These are phyloP conservation scores for Allygus modestus DNA, from an alignment of 2,888 invertebrate genomes.

Conservation along the genomic window DNA sequence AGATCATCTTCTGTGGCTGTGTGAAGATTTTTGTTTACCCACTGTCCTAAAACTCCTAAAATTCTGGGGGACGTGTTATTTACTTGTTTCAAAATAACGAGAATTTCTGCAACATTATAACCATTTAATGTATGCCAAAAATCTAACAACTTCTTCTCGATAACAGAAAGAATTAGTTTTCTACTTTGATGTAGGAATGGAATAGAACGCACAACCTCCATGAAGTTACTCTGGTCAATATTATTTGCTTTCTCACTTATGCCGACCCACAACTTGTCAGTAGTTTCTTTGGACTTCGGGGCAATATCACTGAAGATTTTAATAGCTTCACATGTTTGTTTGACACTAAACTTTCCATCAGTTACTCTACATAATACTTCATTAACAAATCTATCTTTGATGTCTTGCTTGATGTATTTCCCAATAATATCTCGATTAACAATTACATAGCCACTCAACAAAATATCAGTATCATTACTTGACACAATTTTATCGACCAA, in stretches of 20 bases:
- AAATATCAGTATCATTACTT: constrained; percentile 73
- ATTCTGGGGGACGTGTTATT: constrained; percentile 71
- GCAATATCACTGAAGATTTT: constrained; percentile 77
- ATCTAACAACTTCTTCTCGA: constrained; percentile 79
- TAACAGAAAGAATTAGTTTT: constrained; percentile 77
- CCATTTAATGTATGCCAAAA: constrained; percentile 79
- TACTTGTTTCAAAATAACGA: constrained; percentile 68
- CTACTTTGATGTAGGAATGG: constrained; percentile 80
- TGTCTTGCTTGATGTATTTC: constrained; percentile 72
- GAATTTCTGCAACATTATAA: constrained; percentile 69
- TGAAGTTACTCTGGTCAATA: constrained; percentile 79
- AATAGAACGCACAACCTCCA: constrained; percentile 78
- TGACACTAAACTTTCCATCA: constrained; percentile 79
- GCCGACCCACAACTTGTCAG: constrained; percentile 83
- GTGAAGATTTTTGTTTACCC: constrained; percentile 81
- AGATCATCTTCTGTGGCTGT: constrained; percentile 78
- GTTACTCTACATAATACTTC: constrained; percentile 80
- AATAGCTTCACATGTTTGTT: constrained; percentile 80
- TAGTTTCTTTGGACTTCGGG: constrained; percentile 74
- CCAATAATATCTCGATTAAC: constrained; percentile 73
- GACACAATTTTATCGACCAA: constrained; percentile 75
- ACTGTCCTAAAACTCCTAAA: constrained; percentile 75
- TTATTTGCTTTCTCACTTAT: constrained; percentile 78
- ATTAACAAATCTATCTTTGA: constrained; percentile 77
- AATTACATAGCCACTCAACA: constrained; percentile 74